Percentiles rank a stretch among this genome's conserved stretches.
phyloP scores from a whole-genome alignment of 37 sponge, comb jelly and placozoan genomes.

The Amphimedon queenslandica region DNA sequence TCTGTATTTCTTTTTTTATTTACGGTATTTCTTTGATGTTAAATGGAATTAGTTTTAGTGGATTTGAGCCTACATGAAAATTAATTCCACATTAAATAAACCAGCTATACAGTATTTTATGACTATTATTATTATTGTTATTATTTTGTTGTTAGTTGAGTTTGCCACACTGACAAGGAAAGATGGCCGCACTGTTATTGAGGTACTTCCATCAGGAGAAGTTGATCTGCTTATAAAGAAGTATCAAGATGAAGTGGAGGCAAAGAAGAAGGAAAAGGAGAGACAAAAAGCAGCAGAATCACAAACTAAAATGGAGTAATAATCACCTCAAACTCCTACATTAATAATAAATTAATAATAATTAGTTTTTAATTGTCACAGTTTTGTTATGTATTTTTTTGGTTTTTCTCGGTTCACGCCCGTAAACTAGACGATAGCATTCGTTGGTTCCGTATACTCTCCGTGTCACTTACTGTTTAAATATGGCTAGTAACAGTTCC shows the following conservation, averaged over 20 bases:
- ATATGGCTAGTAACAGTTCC: too few relatives aligned
- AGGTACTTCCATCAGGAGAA: conserved; percentile 63
- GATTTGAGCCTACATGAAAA: too few relatives aligned
- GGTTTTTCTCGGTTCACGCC: too few relatives aligned
- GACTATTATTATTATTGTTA: too few relatives aligned
- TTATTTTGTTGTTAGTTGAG: conserved; percentile 65
- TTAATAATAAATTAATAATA: too few relatives aligned
- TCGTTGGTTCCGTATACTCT: too few relatives aligned
- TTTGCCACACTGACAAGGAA: conserved; percentile 84
- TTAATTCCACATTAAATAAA: neutral
- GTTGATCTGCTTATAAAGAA: conserved; percentile 62
- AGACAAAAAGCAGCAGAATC: conserved; percentile 25
- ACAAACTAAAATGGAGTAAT: conserved; percentile 3
- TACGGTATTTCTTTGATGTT: neutral
- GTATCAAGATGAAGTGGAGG: conserved; percentile 60
- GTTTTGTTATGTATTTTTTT: too few relatives aligned
- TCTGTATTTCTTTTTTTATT: too few relatives aligned
- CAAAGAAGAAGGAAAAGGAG: conserved; percentile 60
- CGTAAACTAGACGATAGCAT: too few relatives aligned
- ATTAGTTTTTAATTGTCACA: too few relatives aligned
- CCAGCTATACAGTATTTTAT: neutral
- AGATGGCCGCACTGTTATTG: conserved; percentile 61
- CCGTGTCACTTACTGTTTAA: too few relatives aligned
- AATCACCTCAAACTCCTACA: too few relatives aligned
- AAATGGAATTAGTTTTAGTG: neutral